A percentile compares a stretch with the other conserved stretches of the same genome.
These are phyloP conservation scores for Cottus gobio DNA, from an alignment of 2,113 vertebrate species.

Conservation along the genomic window DNA sequence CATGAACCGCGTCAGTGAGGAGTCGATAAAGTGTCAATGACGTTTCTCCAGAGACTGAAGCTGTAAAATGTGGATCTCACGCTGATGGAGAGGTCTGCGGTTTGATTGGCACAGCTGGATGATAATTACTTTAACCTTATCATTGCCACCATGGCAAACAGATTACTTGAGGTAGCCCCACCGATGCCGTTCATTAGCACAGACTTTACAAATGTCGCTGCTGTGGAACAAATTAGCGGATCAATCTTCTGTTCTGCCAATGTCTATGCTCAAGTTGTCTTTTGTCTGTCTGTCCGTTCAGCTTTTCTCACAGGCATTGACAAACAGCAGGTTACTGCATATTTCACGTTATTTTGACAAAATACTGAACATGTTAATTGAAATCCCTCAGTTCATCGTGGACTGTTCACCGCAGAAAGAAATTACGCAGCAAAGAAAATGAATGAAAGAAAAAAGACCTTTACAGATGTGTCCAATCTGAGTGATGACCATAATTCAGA, in stretches of 20 bases:
- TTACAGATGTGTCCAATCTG: neutral
- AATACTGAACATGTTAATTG: constrained; percentile 11
- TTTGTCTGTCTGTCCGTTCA: neutral
- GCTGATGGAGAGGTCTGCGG: constrained; percentile 8
- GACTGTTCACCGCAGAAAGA: neutral
- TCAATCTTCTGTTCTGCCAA: constrained; percentile 2
- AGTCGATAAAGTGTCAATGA: constrained; percentile 15
- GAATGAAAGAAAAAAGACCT: neutral
- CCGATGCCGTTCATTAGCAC: neutral
- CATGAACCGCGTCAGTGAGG: constrained; percentile 15
- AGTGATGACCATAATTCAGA: neutral
- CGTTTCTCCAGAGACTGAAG: neutral
- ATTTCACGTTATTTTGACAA: neutral
- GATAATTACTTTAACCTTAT: constrained; percentile 9
- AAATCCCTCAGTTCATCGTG: neutral
- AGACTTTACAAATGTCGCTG: constrained; percentile 4
- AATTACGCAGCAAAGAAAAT: neutral
- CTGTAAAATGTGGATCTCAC: constrained; percentile 11
- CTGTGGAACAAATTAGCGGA: neutral
- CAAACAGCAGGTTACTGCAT: neutral
- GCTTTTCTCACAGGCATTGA: neutral
- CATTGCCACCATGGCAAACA: neutral
- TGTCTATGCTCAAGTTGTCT: neutral
- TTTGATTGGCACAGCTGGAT: constrained; percentile 11
- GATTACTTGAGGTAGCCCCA: neutral